Percentiles rank a stretch among this genome's conserved stretches.
Evolutionary conservation across 2,113 vertebrate genomes (phyloP).

Genomic region (Dasypus novemcinctus): DNA sequence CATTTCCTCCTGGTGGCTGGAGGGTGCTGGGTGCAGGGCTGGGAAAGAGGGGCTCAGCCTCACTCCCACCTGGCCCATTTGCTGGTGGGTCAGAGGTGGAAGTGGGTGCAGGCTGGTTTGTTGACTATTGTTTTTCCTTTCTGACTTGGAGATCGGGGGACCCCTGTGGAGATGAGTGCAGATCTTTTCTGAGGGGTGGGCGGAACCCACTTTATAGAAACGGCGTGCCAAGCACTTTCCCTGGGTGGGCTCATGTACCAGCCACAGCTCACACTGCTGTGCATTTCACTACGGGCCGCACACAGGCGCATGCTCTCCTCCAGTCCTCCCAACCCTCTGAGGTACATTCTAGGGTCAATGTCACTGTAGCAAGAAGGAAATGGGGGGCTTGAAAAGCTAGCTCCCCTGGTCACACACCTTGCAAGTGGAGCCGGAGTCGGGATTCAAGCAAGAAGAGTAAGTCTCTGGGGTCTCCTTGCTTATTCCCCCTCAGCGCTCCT

Average conservation of each 20-base stretch:
- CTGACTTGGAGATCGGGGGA: no score
- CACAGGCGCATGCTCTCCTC: rapidly evolving
- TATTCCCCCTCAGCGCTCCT: background rate
- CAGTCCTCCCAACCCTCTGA: rapidly evolving
- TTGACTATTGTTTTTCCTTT: background rate
- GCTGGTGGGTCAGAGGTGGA: background rate
- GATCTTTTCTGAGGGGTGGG: background rate
- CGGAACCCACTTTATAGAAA: background rate
- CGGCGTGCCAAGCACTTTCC: background rate
- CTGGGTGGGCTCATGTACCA: rapidly evolving
- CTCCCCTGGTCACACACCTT: background rate
- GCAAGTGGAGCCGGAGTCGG: background rate
- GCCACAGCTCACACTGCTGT: background rate
- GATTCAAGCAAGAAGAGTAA: background rate
- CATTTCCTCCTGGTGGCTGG: rapidly evolving
- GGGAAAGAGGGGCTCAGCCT: background rate
- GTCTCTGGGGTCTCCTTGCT: background rate
- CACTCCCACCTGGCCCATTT: background rate
- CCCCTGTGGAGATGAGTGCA: background rate
- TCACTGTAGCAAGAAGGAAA: background rate
- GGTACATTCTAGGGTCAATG: rapidly evolving
- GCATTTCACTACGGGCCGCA: no score
- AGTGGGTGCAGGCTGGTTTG: rapidly evolving
- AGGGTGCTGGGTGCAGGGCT: background rate
- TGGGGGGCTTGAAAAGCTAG: background rate